These are phyloP conservation scores for Tangara arthus DNA, from an alignment of 2,797 vertebrate species.

Conservation along the genomic window DNA sequence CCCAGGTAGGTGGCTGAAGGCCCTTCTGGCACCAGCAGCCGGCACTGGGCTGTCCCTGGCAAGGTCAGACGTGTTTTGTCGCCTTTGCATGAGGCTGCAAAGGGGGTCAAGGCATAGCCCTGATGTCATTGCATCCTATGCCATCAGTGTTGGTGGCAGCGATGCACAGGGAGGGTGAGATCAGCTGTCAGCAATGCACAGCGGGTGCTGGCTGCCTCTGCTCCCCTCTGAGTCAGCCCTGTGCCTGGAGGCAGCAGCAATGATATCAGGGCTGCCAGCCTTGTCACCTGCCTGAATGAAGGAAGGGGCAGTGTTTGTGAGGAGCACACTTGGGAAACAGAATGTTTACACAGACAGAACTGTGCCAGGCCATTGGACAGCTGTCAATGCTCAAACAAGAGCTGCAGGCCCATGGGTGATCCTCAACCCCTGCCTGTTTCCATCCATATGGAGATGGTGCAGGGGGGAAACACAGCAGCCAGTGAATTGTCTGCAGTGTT, in stretches of 20 bases:
- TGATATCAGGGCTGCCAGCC: background rate
- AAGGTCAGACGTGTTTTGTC: background rate
- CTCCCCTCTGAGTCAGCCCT: background rate
- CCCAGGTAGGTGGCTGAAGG: slow-evolving; percentile 74
- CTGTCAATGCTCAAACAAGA: background rate
- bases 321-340: background rate
- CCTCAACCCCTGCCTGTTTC: background rate
- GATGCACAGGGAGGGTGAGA: background rate
- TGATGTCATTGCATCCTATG: background rate
- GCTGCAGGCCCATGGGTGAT: background rate
- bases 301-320: background rate
- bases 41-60: rapidly evolving
- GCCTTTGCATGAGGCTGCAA: background rate
- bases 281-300: background rate
- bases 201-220: background rate
- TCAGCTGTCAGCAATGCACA: background rate
- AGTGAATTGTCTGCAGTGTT: rapidly evolving
- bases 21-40: background rate
- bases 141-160: rapidly evolving
- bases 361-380: background rate
- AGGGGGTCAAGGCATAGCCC: background rate
- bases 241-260: background rate
- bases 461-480: rapidly evolving
- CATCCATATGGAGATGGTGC: background rate
- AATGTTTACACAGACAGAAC: background rate